Conservation (phyloP, 2,113 vertebrate genomes). For the Rhinolophus sinicus region DNA sequence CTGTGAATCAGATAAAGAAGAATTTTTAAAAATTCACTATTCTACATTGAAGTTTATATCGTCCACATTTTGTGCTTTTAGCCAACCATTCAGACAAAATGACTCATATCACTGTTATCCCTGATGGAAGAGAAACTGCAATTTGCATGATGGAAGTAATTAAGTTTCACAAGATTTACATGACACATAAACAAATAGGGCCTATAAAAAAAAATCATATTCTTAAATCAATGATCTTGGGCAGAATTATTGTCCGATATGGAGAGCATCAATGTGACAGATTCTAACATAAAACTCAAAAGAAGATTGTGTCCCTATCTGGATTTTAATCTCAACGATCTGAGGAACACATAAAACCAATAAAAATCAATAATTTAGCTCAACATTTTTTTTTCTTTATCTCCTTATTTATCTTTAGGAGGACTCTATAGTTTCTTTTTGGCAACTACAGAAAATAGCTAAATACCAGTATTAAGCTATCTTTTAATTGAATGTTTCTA, state of each 20-base stretch:
- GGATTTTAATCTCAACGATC: not conserved
- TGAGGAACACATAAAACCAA: not conserved
- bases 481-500: conserved; percentile 36
- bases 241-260: not conserved
- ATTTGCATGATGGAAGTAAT: not conserved
- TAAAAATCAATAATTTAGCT: not conserved
- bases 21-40: not conserved
- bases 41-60: not conserved
- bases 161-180: conserved; percentile 4
- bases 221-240: not conserved
- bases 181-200: not conserved
- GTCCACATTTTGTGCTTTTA: not conserved
- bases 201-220: not conserved
- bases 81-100: not conserved
- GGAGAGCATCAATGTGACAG: not conserved
- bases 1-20: not conserved
- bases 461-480: not conserved
- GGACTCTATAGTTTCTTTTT: not conserved
- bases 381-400: not conserved
- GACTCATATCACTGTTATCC: not conserved
- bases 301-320: not conserved
- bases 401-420: not conserved
- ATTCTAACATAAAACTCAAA: not conserved
- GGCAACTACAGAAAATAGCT: conserved; percentile 3
- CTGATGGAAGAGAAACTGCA: not conserved